Evolutionary conservation across 2,113 vertebrate species (phyloP).

Genomic region (Brachypteracias leptosomus): DNA sequence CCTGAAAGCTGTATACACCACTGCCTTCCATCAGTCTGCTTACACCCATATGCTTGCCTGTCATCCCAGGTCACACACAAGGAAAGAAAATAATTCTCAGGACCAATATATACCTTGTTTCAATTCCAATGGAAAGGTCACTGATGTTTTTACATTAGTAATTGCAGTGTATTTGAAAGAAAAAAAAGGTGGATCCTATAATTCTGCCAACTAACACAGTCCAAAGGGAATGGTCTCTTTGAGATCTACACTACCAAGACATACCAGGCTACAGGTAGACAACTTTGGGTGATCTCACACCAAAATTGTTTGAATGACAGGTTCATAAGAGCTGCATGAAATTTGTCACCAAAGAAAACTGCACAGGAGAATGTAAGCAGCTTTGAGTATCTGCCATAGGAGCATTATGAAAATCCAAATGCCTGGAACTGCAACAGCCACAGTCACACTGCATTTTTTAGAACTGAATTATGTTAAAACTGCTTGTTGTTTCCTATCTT

Average conservation of each 20-base stretch:
- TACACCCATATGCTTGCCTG: background rate
- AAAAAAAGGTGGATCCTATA: background rate
- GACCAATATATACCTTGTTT: background rate
- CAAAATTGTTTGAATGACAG: background rate
- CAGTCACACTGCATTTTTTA: background rate
- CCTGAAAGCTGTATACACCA: background rate
- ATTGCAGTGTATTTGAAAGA: background rate
- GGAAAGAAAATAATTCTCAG: background rate
- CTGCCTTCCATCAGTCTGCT: background rate
- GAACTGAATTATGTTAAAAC: background rate
- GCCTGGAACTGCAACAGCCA: background rate
- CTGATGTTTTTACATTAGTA: background rate
- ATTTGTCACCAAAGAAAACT: background rate
- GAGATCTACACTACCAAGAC: background rate
- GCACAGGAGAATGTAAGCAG: background rate
- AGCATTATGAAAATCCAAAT: background rate
- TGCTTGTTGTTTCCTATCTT: background rate
- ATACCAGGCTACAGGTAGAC: background rate
- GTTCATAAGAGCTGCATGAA: background rate
- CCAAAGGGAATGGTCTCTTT: background rate
- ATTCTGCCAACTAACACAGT: background rate
- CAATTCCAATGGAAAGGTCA: background rate
- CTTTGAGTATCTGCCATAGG: background rate
- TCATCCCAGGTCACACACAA: background rate
- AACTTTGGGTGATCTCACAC: background rate